A percentile compares a stretch with the other conserved stretches of the same genome.
Evolutionary conservation across 2,113 vertebrate species (phyloP).

Genomic region (Anolis sagrei): DNA sequence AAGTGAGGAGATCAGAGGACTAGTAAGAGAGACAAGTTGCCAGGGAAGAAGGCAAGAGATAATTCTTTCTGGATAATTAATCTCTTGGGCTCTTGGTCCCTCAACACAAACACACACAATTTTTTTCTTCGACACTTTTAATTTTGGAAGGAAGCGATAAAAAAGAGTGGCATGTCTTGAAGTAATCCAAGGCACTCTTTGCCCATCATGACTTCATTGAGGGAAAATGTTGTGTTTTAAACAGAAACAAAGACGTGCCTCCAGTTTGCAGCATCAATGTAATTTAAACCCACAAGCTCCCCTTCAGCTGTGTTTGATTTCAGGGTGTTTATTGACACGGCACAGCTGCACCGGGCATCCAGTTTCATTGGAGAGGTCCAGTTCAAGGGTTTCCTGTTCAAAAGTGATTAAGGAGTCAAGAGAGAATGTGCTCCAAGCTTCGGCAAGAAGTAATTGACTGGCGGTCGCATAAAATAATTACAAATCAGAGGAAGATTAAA

Average conservation of each 20-base stretch:
- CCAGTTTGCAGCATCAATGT: conserved; percentile 27
- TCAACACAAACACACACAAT: background rate
- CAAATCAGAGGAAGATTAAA: conserved; percentile 89
- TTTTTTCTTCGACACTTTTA: background rate
- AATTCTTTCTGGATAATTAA: background rate
- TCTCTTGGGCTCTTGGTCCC: background rate
- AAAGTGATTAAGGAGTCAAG: conserved; percentile 20
- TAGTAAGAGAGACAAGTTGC: background rate
- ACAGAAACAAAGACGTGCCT: conserved; percentile 8
- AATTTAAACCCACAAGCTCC: conserved; percentile 20
- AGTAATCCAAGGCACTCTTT: background rate
- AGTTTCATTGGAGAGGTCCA: background rate
- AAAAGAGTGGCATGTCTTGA: background rate
- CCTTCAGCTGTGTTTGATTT: conserved; percentile 38
- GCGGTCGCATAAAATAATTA: conserved; percentile 20
- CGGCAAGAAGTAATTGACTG: background rate
- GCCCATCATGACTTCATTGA: background rate
- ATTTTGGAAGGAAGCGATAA: background rate
- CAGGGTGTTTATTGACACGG: conserved; percentile 25
- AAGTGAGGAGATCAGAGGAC: background rate
- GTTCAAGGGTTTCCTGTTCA: conserved; percentile 9
- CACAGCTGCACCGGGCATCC: conserved; percentile 1
- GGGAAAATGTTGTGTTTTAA: conserved; percentile 19
- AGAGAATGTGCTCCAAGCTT: background rate
- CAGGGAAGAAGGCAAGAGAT: background rate